These are phyloP conservation scores for Alloplasta piceator DNA, from an alignment of 2,888 invertebrate genomes.

Conservation along the genomic window DNA sequence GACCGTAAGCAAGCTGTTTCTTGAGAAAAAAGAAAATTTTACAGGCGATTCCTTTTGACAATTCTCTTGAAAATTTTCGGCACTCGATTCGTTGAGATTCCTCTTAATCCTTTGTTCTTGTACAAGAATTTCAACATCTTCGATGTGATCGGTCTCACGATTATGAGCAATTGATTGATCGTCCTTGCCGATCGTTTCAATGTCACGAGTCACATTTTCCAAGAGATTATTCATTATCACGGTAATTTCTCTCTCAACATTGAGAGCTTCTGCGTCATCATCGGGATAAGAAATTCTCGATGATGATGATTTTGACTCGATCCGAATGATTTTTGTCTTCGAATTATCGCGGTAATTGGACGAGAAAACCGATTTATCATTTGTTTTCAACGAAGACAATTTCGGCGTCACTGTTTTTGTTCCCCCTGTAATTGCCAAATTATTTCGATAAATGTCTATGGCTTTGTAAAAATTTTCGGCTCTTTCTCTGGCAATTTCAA, in stretches of 20 bases:
- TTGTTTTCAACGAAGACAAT: background rate
- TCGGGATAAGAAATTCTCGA: background rate
- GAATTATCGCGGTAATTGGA: background rate
- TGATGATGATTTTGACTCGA: background rate
- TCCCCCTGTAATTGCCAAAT: constrained; percentile 21
- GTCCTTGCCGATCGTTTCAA: background rate
- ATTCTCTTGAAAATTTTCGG: background rate
- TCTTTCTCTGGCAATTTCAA: constrained; percentile 65
- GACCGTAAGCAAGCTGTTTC: constrained; percentile 68
- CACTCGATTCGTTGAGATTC: background rate
- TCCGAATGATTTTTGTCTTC: background rate
- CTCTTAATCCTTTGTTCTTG: background rate
- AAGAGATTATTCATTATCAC: constrained; percentile 39
- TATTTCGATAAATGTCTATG: constrained; percentile 66
- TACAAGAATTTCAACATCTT: background rate
- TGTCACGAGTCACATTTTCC: background rate
- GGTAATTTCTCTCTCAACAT: constrained; percentile 28
- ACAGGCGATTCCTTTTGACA: constrained; percentile 6
- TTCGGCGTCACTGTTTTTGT: constrained; percentile 3
- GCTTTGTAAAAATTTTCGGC: constrained; percentile 67
- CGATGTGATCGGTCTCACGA: background rate
- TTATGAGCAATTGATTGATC: background rate
- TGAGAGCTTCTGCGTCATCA: background rate
- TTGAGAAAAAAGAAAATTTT: constrained; percentile 55
- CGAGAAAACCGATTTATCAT: background rate